Evolutionary conservation across 2,113 vertebrate species (phyloP).

Genomic region (Machaerirhynchus nigripectus): DNA sequence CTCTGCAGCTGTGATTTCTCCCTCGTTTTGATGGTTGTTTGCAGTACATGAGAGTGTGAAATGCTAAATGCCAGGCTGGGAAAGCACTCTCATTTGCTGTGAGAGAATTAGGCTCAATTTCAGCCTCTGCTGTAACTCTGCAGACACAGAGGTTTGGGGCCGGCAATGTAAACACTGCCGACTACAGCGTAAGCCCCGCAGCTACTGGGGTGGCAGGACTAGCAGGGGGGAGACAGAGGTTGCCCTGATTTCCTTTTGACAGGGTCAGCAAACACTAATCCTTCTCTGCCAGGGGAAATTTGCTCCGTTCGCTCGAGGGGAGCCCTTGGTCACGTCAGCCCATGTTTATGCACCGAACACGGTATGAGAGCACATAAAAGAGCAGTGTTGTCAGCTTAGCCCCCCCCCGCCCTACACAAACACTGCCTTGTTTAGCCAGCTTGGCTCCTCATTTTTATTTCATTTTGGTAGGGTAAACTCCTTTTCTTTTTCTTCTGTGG

Average conservation of each 20-base stretch:
- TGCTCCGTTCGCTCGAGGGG: rapidly evolving
- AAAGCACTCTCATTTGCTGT: not conserved
- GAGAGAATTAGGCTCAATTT: not conserved
- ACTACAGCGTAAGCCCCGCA: not conserved
- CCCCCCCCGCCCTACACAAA: not conserved
- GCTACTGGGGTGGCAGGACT: not conserved
- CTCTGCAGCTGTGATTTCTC: not conserved
- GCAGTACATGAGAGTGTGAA: not conserved
- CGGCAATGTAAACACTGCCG: not conserved
- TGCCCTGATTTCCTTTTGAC: not conserved
- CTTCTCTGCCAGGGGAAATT: not conserved
- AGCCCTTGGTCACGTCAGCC: not conserved
- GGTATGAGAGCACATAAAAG: not conserved
- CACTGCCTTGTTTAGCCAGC: not conserved
- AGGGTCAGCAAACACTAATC: not conserved
- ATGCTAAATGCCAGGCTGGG: not conserved
- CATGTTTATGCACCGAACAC: not conserved
- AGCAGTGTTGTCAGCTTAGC: constrained; percentile 19
- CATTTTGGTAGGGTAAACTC: not conserved
- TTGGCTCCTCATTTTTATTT: constrained; percentile 24
- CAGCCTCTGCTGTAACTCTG: not conserved
- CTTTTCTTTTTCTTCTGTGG: not conserved
- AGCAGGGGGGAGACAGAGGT: not conserved
- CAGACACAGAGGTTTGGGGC: not conserved
- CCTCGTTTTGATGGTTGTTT: not conserved